Base-by-base conservation (phyloP, 2,888 invertebrate species). In the Oligia fasciuncula region DNA sequence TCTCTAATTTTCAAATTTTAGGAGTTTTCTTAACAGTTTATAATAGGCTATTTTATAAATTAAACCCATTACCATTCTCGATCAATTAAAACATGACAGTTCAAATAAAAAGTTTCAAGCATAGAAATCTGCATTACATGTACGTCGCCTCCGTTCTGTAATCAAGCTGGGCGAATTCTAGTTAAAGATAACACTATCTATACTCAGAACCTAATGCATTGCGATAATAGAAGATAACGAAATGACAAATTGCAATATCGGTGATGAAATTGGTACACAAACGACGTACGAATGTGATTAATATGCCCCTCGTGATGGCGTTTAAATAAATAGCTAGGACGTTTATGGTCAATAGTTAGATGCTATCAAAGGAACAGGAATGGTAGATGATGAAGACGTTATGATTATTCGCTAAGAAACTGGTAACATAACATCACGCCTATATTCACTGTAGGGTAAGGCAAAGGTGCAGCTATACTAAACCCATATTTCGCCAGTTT, bases 181-280 rank as follows among this genome's bases (percentile, higher is more conserved):
- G 90, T 88, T 84, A 94, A 81, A 92, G 95, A 95, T 96, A 96
- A 92, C 88, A 88, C 87, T 95, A 96, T 96, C 96, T 87, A 66
- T 95, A 94, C 94, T 86, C 91, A 93, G 95, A 95, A 96, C 91
- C 92, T 90, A 94, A 94, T 95, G 95, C 95, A 93, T 87, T 88
- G 90, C 91, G 95, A 95, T 95, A 95, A 90, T 86, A 87, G 81
- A 54, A 88, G 95, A 95, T 95, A 95, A 94, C 90, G 88, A 88
- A 93, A 93, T 94, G 92, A 94, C 93, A 95, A 95, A 95, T 95
- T 95, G 95, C 95, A 96, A 95, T 94, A 94, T 89, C 87, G 82
- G 86, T 89, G 85, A 88, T 89, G 88, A 89, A 88, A 90, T 88
- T 89, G 85, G 86, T 88, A 87, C 85, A 89, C 77, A 63, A 82